These are phyloP conservation scores for Periophthalmodon schlosseri DNA, from an alignment of 2,113 vertebrate genomes.

Conservation along the genomic window DNA sequence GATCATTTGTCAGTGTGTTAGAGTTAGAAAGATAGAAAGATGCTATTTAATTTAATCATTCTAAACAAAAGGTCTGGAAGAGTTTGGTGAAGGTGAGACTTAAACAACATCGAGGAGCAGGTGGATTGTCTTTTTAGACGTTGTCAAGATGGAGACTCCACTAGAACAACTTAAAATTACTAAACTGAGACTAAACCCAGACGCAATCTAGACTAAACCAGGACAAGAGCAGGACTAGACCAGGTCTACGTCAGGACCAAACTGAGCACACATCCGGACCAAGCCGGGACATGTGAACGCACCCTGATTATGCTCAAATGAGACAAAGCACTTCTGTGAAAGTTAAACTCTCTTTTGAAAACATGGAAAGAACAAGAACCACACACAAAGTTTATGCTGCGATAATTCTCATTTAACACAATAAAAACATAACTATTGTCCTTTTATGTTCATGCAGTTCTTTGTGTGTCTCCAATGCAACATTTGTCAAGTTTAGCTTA, in stretches of 20 bases:
- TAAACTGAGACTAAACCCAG: too few relatives aligned
- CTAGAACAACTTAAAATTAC: too few relatives aligned
- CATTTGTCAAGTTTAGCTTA: slow-evolving; percentile 5
- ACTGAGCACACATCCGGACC: too few relatives aligned
- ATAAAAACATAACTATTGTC: not conserved
- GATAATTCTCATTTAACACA: not conserved
- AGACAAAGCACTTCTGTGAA: too few relatives aligned
- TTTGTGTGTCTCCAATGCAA: not conserved
- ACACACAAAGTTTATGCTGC: not conserved
- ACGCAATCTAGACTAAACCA: too few relatives aligned
- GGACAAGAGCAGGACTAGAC: too few relatives aligned
- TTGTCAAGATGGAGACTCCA: too few relatives aligned
- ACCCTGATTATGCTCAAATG: too few relatives aligned
- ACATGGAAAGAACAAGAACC: not conserved
- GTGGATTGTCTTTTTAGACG: too few relatives aligned
- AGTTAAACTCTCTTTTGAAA: too few relatives aligned
- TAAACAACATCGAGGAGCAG: not conserved
- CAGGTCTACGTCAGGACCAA: too few relatives aligned
- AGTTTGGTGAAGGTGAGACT: not conserved
- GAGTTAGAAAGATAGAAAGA: not conserved
- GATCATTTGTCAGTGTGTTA: not conserved
- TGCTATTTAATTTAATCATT: not conserved
- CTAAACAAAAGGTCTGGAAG: not conserved
- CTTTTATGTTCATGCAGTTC: not conserved
- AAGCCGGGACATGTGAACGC: too few relatives aligned